Conservation (phyloP, 2,888 invertebrate genomes). For the Thyatira batis region DNA sequence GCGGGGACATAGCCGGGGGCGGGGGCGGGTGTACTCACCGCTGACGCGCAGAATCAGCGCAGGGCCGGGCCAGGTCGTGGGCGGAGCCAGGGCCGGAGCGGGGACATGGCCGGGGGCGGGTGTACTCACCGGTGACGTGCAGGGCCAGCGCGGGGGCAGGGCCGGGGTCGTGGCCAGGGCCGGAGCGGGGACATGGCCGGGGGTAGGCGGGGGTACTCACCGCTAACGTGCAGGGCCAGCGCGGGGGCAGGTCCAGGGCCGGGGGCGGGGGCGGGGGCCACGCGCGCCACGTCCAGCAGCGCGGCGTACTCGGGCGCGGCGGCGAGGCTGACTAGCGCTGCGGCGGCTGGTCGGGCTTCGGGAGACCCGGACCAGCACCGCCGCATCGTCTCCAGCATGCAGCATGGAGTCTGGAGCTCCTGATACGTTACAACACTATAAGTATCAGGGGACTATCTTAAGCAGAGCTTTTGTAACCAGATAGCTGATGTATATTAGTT, state of each 20-base stretch:
- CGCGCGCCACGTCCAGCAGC: conserved; percentile 62
- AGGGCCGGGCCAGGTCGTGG: too few species aligned
- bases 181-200: conserved; percentile 29
- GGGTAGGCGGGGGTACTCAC: conserved; percentile 15
- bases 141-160: conserved; percentile 4
- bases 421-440: too few species aligned
- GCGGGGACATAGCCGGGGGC: conserved; percentile 37
- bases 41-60: too few species aligned
- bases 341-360: conserved; percentile 94
- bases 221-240: background rate
- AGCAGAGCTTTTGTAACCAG: too few species aligned
- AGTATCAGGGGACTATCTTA: too few species aligned
- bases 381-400: conserved; percentile 96
- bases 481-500: too few species aligned
- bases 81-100: too few species aligned
- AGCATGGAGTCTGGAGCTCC: conserved; percentile 92
- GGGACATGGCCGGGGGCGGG: background rate
- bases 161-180: conserved; percentile 17
- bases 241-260: too few species aligned
- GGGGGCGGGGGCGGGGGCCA: conserved; percentile 31
- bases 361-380: conserved; percentile 96
- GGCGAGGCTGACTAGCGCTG: conserved; percentile 95
- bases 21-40: too few species aligned
- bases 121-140: conserved; percentile 1
- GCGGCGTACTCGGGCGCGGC: conserved; percentile 94